These are phyloP conservation scores for Stenchaetothrips biformis DNA, from an alignment of 2,888 invertebrate species.

Conservation along the genomic window DNA sequence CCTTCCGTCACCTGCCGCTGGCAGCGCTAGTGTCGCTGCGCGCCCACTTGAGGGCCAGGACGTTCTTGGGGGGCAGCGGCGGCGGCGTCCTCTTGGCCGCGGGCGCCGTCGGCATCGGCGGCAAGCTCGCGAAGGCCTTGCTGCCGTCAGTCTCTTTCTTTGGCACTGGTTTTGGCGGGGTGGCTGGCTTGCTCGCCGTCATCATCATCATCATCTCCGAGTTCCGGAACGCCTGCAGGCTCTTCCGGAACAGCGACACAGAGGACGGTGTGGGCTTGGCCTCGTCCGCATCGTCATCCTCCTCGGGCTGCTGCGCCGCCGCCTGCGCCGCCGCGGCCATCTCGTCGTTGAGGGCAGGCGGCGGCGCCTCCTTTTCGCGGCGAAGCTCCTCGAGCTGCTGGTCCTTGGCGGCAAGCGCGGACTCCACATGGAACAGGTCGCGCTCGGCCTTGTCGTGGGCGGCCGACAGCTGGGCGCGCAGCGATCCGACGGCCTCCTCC, in stretches of 20 bases:
- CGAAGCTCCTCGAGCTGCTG: background rate
- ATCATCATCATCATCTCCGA: conserved; percentile 19
- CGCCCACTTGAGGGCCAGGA: background rate
- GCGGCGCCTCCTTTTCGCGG: background rate
- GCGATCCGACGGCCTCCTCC: background rate
- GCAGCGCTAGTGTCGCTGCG: background rate
- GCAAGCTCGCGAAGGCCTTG: conserved; percentile 14
- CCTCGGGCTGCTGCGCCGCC: background rate
- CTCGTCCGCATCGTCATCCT: background rate
- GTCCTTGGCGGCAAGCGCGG: background rate
- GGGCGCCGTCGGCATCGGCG: background rate
- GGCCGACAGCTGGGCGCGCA: background rate
- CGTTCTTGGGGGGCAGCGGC: conserved; percentile 17
- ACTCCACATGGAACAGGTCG: background rate
- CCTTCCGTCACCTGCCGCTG: no score
- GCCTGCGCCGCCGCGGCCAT: background rate
- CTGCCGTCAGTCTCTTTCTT: background rate
- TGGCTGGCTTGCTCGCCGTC: conserved; percentile 3
- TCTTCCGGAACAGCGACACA: conserved; percentile 7
- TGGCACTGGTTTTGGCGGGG: conserved; percentile 17
- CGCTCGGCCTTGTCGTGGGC: background rate
- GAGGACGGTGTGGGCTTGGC: background rate
- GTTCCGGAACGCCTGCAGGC: conserved; percentile 16
- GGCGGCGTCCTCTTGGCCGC: conserved; percentile 1
- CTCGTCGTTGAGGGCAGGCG: background rate